phyloP scores from a whole-genome alignment of 2,888 invertebrate genomes.

The Watsonalla binaria region DNA sequence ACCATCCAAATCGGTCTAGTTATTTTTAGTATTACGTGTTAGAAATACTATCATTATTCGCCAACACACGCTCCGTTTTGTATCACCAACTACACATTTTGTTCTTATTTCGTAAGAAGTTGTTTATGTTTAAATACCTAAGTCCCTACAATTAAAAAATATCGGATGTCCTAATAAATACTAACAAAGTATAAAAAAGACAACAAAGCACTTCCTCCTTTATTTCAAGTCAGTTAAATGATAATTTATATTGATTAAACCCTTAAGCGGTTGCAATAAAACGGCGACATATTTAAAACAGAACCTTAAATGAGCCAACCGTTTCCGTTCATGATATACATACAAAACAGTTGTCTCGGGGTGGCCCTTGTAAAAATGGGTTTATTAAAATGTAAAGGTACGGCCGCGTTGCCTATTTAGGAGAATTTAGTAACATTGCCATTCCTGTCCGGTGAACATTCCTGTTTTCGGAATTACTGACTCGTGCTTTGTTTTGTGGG shows the following conservation, averaged over 20 bases:
- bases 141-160: too few species aligned
- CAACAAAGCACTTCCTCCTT: too few species aligned
- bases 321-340: conserved; percentile 1
- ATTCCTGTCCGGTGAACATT: conserved; percentile 6
- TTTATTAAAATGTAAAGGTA: conserved; percentile 3
- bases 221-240: background rate
- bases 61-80: too few species aligned
- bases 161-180: too few species aligned
- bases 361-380: conserved; percentile 3
- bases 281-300: conserved; percentile 1
- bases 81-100: too few species aligned
- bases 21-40: too few species aligned
- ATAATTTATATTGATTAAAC: background rate
- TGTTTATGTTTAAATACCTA: too few species aligned
- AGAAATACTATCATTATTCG: too few species aligned
- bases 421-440: conserved; percentile 10
- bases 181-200: too few species aligned
- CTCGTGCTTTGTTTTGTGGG: conserved; percentile 1
- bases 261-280: background rate
- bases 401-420: conserved; percentile 5
- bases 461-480: conserved; percentile 2
- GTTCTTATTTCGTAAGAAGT: too few species aligned
- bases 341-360: background rate
- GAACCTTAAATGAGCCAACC: background rate
- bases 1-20: too few species aligned